Conservation (phyloP, 2,888 invertebrate genomes). For the Cheilosia soror region DNA sequence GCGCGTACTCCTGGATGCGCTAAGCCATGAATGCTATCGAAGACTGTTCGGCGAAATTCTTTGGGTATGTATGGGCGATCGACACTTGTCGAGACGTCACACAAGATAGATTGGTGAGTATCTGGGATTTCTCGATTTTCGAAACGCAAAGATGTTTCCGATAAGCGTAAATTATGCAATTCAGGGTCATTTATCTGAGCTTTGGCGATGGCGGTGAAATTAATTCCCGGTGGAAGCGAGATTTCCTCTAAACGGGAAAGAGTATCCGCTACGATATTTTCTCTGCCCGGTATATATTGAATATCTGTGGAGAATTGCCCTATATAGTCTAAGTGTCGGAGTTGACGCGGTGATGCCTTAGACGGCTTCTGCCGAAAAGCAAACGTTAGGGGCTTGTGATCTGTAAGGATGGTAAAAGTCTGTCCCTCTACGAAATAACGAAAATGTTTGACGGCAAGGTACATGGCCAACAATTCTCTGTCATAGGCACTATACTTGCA, state of each 20-base stretch:
- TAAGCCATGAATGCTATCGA: slow-evolving; percentile 21
- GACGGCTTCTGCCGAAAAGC: slow-evolving; percentile 78
- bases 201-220: slow-evolving; percentile 27
- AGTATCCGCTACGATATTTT: slow-evolving; percentile 65
- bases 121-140: slow-evolving; percentile 22
- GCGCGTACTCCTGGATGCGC: slow-evolving; percentile 23
- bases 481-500: not conserved
- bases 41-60: slow-evolving; percentile 13
- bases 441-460: slow-evolving; percentile 78
- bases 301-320: slow-evolving; percentile 65
- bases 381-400: slow-evolving; percentile 76
- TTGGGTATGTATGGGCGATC: slow-evolving; percentile 33
- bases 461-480: slow-evolving; percentile 53
- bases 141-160: slow-evolving; percentile 18
- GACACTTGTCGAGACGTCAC: slow-evolving; percentile 14
- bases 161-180: slow-evolving; percentile 26
- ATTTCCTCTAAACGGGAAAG: slow-evolving; percentile 68
- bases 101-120: not conserved
- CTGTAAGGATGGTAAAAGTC: slow-evolving; percentile 65
- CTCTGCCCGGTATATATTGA: slow-evolving; percentile 57
- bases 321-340: slow-evolving; percentile 80
- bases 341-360: slow-evolving; percentile 80
- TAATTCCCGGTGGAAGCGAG: slow-evolving; percentile 20
- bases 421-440: slow-evolving; percentile 72
- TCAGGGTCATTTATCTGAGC: slow-evolving; percentile 46